phyloP scores from a whole-genome alignment of 2,797 vertebrate genomes.

The Austrolebias charrua region DNA sequence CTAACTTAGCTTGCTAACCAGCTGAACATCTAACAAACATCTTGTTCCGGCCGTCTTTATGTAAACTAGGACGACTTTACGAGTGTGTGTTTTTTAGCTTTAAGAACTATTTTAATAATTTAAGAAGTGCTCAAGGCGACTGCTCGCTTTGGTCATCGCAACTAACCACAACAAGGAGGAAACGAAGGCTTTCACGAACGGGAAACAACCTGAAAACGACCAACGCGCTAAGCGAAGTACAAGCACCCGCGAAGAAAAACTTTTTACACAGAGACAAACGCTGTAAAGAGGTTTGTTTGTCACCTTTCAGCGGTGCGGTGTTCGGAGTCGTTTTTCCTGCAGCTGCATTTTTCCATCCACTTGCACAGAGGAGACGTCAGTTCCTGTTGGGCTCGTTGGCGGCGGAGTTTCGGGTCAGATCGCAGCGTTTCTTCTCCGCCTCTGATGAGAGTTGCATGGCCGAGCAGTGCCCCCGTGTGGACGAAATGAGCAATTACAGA shows the following conservation, averaged over 20 bases:
- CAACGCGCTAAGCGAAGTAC: neutral
- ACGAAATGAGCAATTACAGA: rapidly evolving
- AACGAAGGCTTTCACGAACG: conserved; percentile 6
- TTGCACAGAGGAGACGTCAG: conserved; percentile 77
- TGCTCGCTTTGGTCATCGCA: conserved; percentile 39
- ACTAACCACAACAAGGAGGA: conserved; percentile 52
- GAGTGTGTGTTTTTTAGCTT: conserved; percentile 11
- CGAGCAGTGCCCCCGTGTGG: conserved; percentile 45
- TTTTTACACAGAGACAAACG: conserved; percentile 26
- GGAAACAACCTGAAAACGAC: neutral
- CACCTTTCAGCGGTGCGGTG: conserved; percentile 74
- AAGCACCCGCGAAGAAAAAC: conserved; percentile 14
- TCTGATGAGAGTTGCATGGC: neutral
- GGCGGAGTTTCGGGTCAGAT: conserved; percentile 17
- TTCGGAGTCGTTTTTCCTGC: conserved; percentile 79
- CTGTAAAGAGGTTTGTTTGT: conserved; percentile 30
- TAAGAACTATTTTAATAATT: conserved; percentile 51
- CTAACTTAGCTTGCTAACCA: conserved; percentile 60
- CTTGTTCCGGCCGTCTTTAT: neutral
- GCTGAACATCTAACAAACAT: neutral
- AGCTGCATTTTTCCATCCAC: conserved; percentile 77
- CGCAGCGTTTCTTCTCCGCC: conserved; percentile 8
- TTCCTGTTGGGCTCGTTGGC: conserved; percentile 75
- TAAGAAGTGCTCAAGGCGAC: conserved; percentile 53
- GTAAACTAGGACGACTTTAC: neutral